These are phyloP conservation scores for Stenolophus ochropezus DNA, from an alignment of 2,888 invertebrate genomes.

Conservation along the genomic window DNA sequence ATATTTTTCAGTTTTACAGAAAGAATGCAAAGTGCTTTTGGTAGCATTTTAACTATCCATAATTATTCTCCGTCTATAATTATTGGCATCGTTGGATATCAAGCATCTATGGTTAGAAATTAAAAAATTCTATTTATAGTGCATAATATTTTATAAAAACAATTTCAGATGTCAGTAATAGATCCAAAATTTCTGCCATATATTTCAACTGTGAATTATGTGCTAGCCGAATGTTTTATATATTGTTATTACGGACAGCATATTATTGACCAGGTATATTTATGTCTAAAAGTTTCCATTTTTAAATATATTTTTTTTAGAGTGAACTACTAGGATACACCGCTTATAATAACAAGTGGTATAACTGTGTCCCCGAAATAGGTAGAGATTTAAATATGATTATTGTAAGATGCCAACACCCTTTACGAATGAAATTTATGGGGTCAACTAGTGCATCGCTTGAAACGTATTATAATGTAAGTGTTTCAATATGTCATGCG, in stretches of 20 bases:
- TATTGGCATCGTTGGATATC: conserved; percentile 47
- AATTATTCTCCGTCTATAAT: conserved; percentile 48
- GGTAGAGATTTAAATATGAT: conserved; percentile 51
- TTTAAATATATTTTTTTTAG: conserved; percentile 10
- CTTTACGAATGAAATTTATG: conserved; percentile 32
- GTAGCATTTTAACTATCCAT: conserved; percentile 38
- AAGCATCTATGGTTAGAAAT: conserved; percentile 50
- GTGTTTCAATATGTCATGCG: no score
- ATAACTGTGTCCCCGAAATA: conserved; percentile 33
- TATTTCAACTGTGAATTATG: conserved; percentile 47
- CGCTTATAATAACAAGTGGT: conserved; percentile 52
- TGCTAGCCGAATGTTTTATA: conserved; percentile 50
- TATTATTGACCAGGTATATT: conserved; percentile 49
- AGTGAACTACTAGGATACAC: conserved; percentile 29
- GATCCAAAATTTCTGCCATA: conserved; percentile 46
- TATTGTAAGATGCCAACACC: conserved; percentile 47
- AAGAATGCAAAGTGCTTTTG: conserved; percentile 40
- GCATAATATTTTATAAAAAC: background rate
- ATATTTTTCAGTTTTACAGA: conserved; percentile 49
- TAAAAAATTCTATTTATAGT: background rate
- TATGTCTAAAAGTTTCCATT: background rate
- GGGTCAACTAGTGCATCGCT: conserved; percentile 44
- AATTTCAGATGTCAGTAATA: conserved; percentile 34
- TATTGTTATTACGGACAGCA: conserved; percentile 55
- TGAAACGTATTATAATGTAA: conserved; percentile 54